phyloP scores from a whole-genome alignment of 2,888 invertebrate genomes.

The Desoria tigrina region DNA sequence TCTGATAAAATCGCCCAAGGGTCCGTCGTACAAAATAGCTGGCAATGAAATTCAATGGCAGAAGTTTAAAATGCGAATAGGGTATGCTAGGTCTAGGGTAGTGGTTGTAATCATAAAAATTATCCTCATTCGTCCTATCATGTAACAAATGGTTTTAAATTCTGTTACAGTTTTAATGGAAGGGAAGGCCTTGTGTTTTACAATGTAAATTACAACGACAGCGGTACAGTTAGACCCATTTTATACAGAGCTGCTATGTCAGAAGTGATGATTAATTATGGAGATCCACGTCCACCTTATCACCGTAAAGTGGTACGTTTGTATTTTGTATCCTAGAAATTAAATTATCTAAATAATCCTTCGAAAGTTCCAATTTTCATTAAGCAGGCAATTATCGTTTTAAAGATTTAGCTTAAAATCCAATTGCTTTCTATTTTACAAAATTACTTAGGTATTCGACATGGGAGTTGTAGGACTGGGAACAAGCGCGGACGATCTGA shows the following conservation, averaged over 20 bases:
- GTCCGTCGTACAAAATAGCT: constrained; percentile 22
- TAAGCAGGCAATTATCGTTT: constrained; percentile 2
- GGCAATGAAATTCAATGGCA: constrained; percentile 11
- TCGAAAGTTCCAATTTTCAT: not conserved
- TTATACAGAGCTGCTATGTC: too few relatives aligned
- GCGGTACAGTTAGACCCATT: too few relatives aligned
- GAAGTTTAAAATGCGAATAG: constrained; percentile 4
- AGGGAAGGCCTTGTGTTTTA: too few relatives aligned
- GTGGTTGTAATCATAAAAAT: constrained; percentile 29
- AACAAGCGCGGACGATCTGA: not conserved
- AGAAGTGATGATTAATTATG: constrained; percentile 27
- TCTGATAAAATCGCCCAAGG: constrained; percentile 7
- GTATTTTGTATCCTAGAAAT: not conserved
- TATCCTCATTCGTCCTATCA: constrained; percentile 28
- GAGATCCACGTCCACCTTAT: constrained; percentile 16
- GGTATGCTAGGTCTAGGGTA: constrained; percentile 4
- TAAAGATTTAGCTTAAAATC: constrained; percentile 38
- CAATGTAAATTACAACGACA: too few relatives aligned
- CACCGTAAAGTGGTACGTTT: too few relatives aligned
- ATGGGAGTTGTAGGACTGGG: too few relatives aligned
- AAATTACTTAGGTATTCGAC: too few relatives aligned
- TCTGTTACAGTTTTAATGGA: too few relatives aligned
- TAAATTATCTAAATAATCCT: constrained; percentile 6
- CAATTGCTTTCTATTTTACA: too few relatives aligned
- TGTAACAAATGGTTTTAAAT: constrained; percentile 32